Evolutionary conservation across 2,888 invertebrate genomes (phyloP).

Genomic region (Therioaphis trifolii): DNA sequence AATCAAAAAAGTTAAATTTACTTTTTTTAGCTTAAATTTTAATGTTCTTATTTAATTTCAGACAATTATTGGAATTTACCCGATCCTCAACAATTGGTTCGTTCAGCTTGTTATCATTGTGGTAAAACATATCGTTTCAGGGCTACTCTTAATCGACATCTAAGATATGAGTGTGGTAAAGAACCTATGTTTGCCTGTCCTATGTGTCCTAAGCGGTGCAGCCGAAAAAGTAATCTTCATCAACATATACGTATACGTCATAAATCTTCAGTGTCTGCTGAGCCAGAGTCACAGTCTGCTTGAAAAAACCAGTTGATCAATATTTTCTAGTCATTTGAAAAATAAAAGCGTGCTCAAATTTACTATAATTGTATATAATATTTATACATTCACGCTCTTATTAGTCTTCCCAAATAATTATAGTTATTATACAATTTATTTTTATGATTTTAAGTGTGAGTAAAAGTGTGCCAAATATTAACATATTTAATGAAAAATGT

Average conservation of each 20-base stretch:
- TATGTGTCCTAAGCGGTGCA: slow-evolving; percentile 64
- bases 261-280: slow-evolving; percentile 47
- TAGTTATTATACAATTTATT: slow-evolving; percentile 51
- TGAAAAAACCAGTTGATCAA: slow-evolving; percentile 19
- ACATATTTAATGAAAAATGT: slow-evolving; percentile 35
- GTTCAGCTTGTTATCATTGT: slow-evolving; percentile 65
- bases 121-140: slow-evolving; percentile 71
- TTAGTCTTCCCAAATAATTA: slow-evolving; percentile 52
- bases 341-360: slow-evolving; percentile 50
- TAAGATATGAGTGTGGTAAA: slow-evolving; percentile 70
- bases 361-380: not conserved
- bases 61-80: slow-evolving; percentile 59
- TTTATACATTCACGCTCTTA: slow-evolving; percentile 16
- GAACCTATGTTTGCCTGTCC: slow-evolving; percentile 79
- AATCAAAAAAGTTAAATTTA: not conserved
- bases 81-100: slow-evolving; percentile 58
- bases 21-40: not conserved
- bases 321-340: slow-evolving; percentile 48
- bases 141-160: slow-evolving; percentile 73
- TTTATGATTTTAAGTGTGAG: slow-evolving; percentile 43
- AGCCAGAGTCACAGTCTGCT: slow-evolving; percentile 48
- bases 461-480: slow-evolving; percentile 54
- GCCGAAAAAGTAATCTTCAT: slow-evolving; percentile 64
- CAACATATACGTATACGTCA: slow-evolving; percentile 60
- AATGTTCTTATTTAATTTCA: slow-evolving; percentile 44